phyloP scores from a whole-genome alignment of 2,113 vertebrate genomes.

The Rhynchomys soricoides region DNA sequence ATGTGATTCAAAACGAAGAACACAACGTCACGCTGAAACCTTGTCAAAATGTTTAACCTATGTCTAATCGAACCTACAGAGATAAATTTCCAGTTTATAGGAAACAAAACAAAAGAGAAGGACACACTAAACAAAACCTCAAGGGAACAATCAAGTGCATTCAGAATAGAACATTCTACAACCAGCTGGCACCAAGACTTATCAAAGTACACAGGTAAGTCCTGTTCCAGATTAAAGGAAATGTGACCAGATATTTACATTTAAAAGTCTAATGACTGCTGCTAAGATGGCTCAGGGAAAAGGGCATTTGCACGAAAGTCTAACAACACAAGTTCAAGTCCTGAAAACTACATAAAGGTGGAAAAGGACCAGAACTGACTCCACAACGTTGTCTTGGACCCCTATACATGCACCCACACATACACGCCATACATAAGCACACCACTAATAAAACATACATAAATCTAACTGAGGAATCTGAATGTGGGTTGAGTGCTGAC shows the following conservation, averaged over 20 bases:
- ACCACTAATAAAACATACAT: not conserved
- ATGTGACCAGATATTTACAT: not conserved
- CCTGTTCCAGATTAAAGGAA: conserved; percentile 10
- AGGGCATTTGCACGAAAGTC: not conserved
- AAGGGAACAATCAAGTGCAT: conserved; percentile 7
- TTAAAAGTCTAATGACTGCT: not conserved
- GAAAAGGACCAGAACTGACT: not conserved
- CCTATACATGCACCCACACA: not conserved
- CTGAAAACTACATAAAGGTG: not conserved
- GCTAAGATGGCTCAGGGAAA: not conserved
- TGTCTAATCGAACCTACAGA: conserved; percentile 17
- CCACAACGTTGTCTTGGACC: not conserved
- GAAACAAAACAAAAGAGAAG: conserved; percentile 23
- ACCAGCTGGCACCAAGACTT: conserved; percentile 12
- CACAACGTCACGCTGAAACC: not conserved
- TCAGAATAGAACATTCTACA: not conserved
- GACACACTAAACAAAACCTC: conserved; percentile 39
- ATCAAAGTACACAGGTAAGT: not conserved
- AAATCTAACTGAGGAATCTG: not conserved
- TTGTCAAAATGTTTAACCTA: conserved; percentile 19
- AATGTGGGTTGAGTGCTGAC: not conserved
- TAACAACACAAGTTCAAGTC: not conserved
- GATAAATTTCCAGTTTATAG: conserved; percentile 16
- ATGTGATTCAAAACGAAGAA: not conserved
- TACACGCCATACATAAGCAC: not conserved